phyloP scores from a whole-genome alignment of 2,888 invertebrate genomes.

The Pandemis heparana region DNA sequence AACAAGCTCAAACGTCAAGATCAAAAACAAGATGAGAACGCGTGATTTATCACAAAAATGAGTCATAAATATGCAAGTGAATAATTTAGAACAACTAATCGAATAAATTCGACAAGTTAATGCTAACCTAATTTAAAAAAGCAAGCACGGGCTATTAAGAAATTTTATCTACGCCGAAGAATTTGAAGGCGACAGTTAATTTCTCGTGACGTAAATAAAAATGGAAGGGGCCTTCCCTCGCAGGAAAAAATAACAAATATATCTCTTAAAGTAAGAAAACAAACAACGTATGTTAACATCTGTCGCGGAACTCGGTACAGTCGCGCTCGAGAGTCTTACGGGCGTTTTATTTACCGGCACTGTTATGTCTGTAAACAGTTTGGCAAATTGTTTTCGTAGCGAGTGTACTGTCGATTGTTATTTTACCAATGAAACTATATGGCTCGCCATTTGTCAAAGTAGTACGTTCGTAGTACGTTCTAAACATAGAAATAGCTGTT shows the following conservation, averaged over 20 bases:
- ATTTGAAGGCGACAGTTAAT: slow-evolving; percentile 75
- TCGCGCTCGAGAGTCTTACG: slow-evolving; percentile 53
- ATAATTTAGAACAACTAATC: slow-evolving; percentile 23
- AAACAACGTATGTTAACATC: slow-evolving; percentile 85
- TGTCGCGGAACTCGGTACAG: slow-evolving; percentile 72
- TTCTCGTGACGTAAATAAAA: slow-evolving; percentile 83
- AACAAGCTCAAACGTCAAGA: slow-evolving; percentile 31
- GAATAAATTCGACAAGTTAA: slow-evolving; percentile 48
- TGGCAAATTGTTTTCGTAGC: slow-evolving; percentile 5
- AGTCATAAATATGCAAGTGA: slow-evolving; percentile 21
- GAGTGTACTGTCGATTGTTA: slow-evolving; percentile 1
- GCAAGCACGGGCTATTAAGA: slow-evolving; percentile 65
- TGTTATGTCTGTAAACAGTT: slow-evolving; percentile 24
- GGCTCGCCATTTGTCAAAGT: neutral
- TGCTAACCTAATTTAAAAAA: slow-evolving; percentile 50
- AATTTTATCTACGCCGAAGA: slow-evolving; percentile 70
- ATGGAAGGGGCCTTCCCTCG: slow-evolving; percentile 66
- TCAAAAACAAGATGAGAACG: slow-evolving; percentile 37
- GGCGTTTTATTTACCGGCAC: neutral
- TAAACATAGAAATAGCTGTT: neutral
- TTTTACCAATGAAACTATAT: neutral
- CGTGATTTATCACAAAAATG: slow-evolving; percentile 34
- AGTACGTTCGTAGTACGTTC: neutral
- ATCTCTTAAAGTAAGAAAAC: slow-evolving; percentile 83
- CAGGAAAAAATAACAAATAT: slow-evolving; percentile 81